phyloP scores from a whole-genome alignment of 2,113 vertebrate species.

The Hemiscyllium ocellatum region DNA sequence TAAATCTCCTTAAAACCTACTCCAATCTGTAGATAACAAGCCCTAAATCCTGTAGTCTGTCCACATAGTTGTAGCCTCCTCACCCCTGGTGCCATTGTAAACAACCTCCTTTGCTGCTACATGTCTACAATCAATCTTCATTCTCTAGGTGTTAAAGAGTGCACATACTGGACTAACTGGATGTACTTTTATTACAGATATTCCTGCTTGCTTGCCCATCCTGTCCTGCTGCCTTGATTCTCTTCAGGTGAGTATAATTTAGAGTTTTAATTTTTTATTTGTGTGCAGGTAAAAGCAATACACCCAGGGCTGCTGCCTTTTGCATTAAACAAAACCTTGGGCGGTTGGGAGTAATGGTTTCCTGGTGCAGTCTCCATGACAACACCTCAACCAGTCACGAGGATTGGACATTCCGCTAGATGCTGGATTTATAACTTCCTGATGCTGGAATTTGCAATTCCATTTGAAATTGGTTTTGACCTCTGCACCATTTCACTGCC shows the following conservation, averaged over 20 bases:
- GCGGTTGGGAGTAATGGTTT: no score
- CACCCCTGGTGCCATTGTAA: background rate
- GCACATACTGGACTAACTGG: background rate
- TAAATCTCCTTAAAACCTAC: background rate
- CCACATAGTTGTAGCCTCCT: background rate
- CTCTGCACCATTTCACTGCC: no score
- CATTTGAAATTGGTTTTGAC: no score
- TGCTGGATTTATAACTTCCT: no score
- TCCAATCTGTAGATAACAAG: background rate
- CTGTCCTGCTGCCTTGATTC: background rate
- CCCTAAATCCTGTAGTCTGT: background rate
- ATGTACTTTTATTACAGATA: conserved; percentile 11
- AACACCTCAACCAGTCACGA: no score
- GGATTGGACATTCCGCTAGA: no score
- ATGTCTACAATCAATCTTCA: background rate
- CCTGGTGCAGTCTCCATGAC: no score
- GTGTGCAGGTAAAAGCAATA: no score
- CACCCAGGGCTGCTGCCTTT: no score
- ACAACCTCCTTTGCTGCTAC: background rate
- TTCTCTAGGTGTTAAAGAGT: background rate
- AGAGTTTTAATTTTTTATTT: background rate
- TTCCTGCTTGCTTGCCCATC: conserved; percentile 9
- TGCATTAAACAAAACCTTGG: no score
- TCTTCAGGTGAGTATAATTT: conserved; percentile 22
- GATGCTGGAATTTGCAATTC: no score